A percentile compares a stretch with the other conserved stretches of the same genome.
These are phyloP conservation scores for Scaptomyza hsui DNA, from an alignment of 1,140 invertebrate species.

Conservation along the genomic window DNA sequence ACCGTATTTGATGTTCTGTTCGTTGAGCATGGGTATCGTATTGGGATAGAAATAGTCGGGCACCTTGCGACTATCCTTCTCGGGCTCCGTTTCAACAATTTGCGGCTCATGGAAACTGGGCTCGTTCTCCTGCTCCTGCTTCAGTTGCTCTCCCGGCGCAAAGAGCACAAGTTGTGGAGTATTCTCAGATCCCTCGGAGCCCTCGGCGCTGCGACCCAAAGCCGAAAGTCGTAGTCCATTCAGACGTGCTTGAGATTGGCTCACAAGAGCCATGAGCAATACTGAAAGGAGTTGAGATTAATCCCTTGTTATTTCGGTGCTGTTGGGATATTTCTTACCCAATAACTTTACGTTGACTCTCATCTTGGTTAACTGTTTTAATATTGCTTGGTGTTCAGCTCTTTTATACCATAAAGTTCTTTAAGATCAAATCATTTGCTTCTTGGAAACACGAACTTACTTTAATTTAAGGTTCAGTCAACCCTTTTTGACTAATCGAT, in stretches of 20 bases:
- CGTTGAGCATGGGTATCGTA: conserved; percentile 71
- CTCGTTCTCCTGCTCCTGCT: conserved; percentile 31
- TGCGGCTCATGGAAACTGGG: conserved; percentile 59
- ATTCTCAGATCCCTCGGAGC: conserved; percentile 5
- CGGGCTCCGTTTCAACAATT: conserved; percentile 45
- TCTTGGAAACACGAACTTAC: conserved; percentile 41
- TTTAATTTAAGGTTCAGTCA: conserved; percentile 46
- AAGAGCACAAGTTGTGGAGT: conserved; percentile 54
- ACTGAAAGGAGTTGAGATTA: conserved; percentile 18
- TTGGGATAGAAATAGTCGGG: conserved; percentile 77
- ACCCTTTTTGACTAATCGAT: conserved; percentile 41
- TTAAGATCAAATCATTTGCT: conserved; percentile 52
- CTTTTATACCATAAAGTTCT: conserved; percentile 41
- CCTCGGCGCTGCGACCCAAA: conserved; percentile 34
- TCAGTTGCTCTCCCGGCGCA: conserved; percentile 32
- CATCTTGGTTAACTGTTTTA: conserved; percentile 48
- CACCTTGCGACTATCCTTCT: conserved; percentile 72
- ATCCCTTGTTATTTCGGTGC: neutral
- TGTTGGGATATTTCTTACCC: conserved; percentile 28
- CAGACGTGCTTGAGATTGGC: conserved; percentile 31
- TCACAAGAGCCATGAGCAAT: conserved; percentile 30
- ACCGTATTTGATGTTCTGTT: conserved; percentile 70
- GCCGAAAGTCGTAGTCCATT: conserved; percentile 22
- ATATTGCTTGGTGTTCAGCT: neutral
- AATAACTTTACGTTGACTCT: conserved; percentile 24